These are phyloP conservation scores for Sebastes nivosus DNA, from an alignment of 2,797 vertebrate species.

Conservation along the genomic window DNA sequence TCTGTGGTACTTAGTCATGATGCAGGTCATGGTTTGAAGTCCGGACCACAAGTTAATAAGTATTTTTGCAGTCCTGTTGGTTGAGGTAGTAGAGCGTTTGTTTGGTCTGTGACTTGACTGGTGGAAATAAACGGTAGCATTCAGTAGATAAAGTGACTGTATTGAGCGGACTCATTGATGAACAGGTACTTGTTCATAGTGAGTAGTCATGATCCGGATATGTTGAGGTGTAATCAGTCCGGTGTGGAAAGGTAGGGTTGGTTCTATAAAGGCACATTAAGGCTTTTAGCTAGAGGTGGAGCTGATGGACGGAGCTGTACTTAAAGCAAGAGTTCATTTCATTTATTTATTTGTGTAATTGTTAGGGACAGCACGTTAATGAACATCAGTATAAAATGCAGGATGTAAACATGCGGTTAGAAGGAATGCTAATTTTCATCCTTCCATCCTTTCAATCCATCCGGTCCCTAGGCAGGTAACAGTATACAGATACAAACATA, in stretches of 20 bases:
- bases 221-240: background rate
- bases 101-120: background rate
- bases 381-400: too few species aligned
- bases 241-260: background rate
- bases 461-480: too few species aligned
- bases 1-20: background rate
- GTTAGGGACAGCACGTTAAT: too few species aligned
- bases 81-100: background rate
- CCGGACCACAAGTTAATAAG: constrained; percentile 14
- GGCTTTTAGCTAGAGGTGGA: background rate
- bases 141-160: background rate
- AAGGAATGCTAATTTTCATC: too few species aligned
- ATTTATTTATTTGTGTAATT: too few species aligned
- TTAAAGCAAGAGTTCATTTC: background rate
- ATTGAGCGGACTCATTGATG: background rate
- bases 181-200: background rate
- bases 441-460: too few species aligned
- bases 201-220: background rate
- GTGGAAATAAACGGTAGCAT: background rate
- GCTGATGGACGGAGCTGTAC: background rate
- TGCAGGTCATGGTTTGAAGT: background rate
- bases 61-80: constrained; percentile 19
- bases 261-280: background rate
- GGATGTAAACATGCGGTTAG: too few species aligned
- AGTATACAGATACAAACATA: too few species aligned